phyloP scores from a whole-genome alignment of 1,140 invertebrate species.

The Calephelis nemesis region DNA sequence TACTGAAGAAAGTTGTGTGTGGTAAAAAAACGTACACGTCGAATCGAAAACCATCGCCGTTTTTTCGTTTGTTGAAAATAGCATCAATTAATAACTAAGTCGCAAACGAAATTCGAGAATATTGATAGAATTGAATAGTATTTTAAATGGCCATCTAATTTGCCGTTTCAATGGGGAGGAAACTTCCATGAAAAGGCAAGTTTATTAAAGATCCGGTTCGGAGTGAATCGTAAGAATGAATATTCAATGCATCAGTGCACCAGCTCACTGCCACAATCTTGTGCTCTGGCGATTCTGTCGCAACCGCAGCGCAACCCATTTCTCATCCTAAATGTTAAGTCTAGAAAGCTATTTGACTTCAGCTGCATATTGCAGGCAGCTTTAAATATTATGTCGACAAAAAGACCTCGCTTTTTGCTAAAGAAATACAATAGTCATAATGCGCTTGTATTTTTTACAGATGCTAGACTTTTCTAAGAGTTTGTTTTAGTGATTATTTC shows the following conservation, averaged over 20 bases:
- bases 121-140: no score
- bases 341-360: slow-evolving; percentile 46
- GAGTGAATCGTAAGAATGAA: slow-evolving; percentile 56
- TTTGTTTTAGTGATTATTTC: no score
- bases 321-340: slow-evolving; percentile 69
- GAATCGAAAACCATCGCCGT: no score
- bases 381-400: slow-evolving; percentile 35
- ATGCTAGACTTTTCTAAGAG: no score
- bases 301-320: slow-evolving; percentile 62
- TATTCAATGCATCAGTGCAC: slow-evolving; percentile 67
- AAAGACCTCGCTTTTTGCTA: slow-evolving; percentile 2
- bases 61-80: no score
- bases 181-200: slow-evolving; percentile 45
- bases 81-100: no score
- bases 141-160: slow-evolving; percentile 13
- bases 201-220: slow-evolving; percentile 63
- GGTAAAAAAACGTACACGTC: no score
- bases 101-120: no score
- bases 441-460: slow-evolving; percentile 1
- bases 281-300: slow-evolving; percentile 42
- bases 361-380: slow-evolving; percentile 23
- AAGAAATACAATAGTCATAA: slow-evolving; percentile 16
- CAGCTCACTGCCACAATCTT: slow-evolving; percentile 64
- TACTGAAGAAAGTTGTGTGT: no score
- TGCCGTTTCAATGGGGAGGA: slow-evolving; percentile 39